Conservation (phyloP, 2,888 invertebrate genomes). For the Drosophila barbarae region DNA sequence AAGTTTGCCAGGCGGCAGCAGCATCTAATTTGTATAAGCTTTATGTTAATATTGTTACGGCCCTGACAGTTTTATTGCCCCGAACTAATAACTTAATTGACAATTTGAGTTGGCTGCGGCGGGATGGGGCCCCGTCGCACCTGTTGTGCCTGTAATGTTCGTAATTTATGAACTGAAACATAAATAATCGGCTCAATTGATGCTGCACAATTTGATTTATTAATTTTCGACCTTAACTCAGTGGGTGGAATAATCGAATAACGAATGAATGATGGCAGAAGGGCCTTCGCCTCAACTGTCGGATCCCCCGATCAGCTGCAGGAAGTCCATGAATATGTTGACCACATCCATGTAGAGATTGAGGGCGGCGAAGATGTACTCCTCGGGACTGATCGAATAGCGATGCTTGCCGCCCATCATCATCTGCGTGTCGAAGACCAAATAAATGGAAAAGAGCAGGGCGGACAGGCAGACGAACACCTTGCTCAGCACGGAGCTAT, state of each 20-base stretch:
- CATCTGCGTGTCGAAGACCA: conserved; percentile 93
- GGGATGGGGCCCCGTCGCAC: conserved; percentile 8
- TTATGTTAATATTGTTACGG: conserved; percentile 48
- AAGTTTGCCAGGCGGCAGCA: conserved; percentile 28
- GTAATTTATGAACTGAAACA: conserved; percentile 38
- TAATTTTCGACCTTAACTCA: conserved; percentile 17
- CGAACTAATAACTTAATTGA: conserved; percentile 66
- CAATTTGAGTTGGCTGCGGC: conserved; percentile 30
- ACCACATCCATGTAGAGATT: conserved; percentile 92
- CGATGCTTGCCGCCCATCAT: conserved; percentile 95
- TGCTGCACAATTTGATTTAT: conserved; percentile 51
- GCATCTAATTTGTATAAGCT: conserved; percentile 30
- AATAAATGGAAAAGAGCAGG: conserved; percentile 90
- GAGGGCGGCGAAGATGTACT: conserved; percentile 94
- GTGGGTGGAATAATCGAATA: conserved; percentile 10
- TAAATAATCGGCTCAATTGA: conserved; percentile 39
- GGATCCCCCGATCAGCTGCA: conserved; percentile 79
- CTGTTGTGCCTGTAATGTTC: conserved; percentile 31
- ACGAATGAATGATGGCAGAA: not conserved
- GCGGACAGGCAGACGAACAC: conserved; percentile 92
- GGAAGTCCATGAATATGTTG: conserved; percentile 91
- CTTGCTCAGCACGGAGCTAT: conserved; percentile 82
- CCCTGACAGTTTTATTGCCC: conserved; percentile 67
- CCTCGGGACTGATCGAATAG: conserved; percentile 92
- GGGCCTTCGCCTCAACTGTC: conserved; percentile 17